Percentiles rank a stretch among this genome's conserved stretches.
phyloP scores from a whole-genome alignment of 2,113 vertebrate genomes.

The Pongo abelii region DNA sequence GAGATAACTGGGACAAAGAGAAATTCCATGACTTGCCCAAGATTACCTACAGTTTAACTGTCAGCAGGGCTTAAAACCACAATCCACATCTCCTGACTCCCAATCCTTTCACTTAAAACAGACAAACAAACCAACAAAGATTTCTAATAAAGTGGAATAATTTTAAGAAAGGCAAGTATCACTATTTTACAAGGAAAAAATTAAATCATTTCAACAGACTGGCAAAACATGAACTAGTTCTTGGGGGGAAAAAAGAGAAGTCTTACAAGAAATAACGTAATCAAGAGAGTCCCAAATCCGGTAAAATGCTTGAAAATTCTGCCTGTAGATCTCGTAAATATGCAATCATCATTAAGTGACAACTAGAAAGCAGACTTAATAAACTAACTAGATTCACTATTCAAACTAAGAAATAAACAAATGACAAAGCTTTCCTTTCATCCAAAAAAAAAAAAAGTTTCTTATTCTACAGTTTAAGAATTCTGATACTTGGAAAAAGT shows the following conservation, averaged over 20 bases:
- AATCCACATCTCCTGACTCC: background rate
- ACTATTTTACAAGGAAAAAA: background rate
- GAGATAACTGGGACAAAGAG: background rate
- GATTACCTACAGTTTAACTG: background rate
- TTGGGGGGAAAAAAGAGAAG: background rate
- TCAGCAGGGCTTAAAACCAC: background rate
- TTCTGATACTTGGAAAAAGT: background rate
- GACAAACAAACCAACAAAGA: background rate
- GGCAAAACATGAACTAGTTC: constrained; percentile 23
- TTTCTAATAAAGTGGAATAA: background rate
- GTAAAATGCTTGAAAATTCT: background rate
- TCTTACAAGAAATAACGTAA: constrained; percentile 7
- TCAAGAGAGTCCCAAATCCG: background rate
- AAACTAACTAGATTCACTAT: constrained; percentile 10
- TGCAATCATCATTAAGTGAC: background rate
- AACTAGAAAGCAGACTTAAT: constrained; percentile 9
- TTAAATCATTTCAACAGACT: background rate
- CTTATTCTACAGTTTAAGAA: background rate
- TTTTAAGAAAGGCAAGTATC: constrained; percentile 25
- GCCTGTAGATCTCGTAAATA: background rate
- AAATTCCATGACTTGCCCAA: constrained; percentile 35
- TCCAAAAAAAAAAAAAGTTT: background rate
- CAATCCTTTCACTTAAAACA: background rate
- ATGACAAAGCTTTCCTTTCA: background rate
- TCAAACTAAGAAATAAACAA: constrained; percentile 24